Evolutionary conservation across 30 jellyfish, hydroid and myxozoan species (phyloP).

Genomic region (Turritopsis dohrnii): DNA sequence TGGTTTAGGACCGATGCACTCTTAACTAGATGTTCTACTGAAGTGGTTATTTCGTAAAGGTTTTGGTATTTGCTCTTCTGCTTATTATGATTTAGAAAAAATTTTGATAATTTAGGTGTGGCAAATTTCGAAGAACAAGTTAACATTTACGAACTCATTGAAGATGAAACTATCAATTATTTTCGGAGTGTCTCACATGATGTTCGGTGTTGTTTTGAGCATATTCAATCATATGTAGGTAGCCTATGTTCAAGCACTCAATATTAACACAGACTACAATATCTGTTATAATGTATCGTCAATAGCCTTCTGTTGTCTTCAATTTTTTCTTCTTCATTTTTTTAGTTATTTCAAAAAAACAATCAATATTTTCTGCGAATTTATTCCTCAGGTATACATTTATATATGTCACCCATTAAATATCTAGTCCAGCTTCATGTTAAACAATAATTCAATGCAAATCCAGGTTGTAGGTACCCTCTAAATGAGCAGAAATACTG

Average conservation of each 20-base stretch:
- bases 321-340: conserved; percentile 13
- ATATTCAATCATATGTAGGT: conserved; percentile 70
- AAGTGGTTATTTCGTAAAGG: no score
- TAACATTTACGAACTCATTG: conserved; percentile 68
- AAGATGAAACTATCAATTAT: conserved; percentile 85
- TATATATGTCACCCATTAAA: background rate
- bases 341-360: conserved; percentile 70
- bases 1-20: no score
- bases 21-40: no score
- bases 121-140: conserved; percentile 76
- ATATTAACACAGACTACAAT: no score
- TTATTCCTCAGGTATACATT: conserved; percentile 68
- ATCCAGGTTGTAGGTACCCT: no score
- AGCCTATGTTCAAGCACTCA: background rate
- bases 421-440: background rate
- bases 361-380: conserved; percentile 68
- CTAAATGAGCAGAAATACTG: no score
- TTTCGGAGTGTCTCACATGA: conserved; percentile 86
- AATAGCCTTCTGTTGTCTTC: no score
- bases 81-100: background rate
- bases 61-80: background rate
- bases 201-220: conserved; percentile 83
- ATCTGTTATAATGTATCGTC: no score
- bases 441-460: no score
- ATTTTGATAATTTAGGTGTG: conserved; percentile 41